phyloP scores from a whole-genome alignment of 2,888 invertebrate species.

The Heliconius ethilla region DNA sequence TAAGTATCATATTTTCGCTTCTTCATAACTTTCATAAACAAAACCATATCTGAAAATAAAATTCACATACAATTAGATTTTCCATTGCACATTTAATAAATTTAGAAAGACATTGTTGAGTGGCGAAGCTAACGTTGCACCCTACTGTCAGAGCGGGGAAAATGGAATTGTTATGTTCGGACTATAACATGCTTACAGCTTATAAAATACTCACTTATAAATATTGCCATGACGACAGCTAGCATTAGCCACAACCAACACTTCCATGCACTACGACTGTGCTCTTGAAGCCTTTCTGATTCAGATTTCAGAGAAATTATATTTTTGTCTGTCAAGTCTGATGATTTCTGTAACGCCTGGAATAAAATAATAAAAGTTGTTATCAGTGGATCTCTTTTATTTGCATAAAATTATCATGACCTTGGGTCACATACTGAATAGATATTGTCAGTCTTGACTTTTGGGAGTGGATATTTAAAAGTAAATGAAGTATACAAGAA shows the following conservation, averaged over 20 bases:
- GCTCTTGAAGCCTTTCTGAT: slow-evolving; percentile 90
- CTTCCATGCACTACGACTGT: slow-evolving; percentile 93
- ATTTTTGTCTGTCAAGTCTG: slow-evolving; percentile 90
- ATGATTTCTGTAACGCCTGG: slow-evolving; percentile 88
- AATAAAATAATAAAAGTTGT: slow-evolving; percentile 16
- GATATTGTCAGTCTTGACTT: too few species aligned
- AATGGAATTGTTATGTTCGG: too few species aligned
- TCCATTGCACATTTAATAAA: background rate
- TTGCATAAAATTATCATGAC: background rate
- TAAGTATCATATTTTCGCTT: slow-evolving; percentile 79
- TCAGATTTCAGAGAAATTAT: slow-evolving; percentile 88
- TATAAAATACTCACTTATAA: slow-evolving; percentile 87
- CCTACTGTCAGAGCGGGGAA: background rate
- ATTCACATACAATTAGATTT: slow-evolving; percentile 16
- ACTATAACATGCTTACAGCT: background rate
- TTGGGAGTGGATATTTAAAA: too few species aligned
- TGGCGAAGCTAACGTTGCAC: background rate
- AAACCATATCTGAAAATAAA: slow-evolving; percentile 89
- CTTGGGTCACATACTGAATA: too few species aligned
- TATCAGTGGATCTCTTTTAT: background rate
- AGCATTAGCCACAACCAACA: slow-evolving; percentile 98
- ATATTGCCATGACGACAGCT: slow-evolving; percentile 90
- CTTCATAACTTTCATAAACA: slow-evolving; percentile 95
- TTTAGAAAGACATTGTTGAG: background rate
- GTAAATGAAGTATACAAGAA: too few species aligned